A percentile compares a stretch with the other conserved stretches of the same genome.
phyloP scores from a whole-genome alignment of 1,140 invertebrate genomes.

The Belonocnema kinseyi region DNA sequence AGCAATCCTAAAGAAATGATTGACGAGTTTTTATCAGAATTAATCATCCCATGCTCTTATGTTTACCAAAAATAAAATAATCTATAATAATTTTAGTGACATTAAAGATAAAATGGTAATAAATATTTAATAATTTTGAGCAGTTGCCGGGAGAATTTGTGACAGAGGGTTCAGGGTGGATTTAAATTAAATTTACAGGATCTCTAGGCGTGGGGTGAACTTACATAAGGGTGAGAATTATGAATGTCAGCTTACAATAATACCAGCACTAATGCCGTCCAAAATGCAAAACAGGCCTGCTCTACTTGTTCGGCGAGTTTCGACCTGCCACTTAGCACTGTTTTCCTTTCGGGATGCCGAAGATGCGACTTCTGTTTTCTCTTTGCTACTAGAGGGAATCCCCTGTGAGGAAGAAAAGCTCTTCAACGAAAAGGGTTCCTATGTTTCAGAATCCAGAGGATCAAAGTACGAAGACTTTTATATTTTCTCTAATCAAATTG shows the following conservation, averaged over 20 bases:
- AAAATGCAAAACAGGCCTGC: constrained; percentile 66
- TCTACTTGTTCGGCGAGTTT: constrained; percentile 35
- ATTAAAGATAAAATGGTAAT: too few species aligned
- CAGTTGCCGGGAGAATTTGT: not conserved
- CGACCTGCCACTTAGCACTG: constrained; percentile 39
- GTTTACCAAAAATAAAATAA: not conserved
- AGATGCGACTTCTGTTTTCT: constrained; percentile 28
- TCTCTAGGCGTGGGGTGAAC: constrained; percentile 48
- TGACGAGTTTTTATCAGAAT: not conserved
- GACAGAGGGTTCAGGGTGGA: constrained; percentile 31
- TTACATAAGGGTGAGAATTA: constrained; percentile 61
- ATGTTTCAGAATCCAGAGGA: not conserved
- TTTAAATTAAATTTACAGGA: constrained; percentile 64
- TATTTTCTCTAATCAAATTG: too few species aligned
- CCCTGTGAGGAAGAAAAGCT: not conserved
- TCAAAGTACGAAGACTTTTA: too few species aligned
- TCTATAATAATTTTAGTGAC: too few species aligned
- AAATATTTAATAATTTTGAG: not conserved
- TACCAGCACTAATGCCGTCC: constrained; percentile 67
- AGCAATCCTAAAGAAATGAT: constrained; percentile 9
- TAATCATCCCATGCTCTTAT: not conserved
- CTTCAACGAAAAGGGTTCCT: constrained; percentile 12
- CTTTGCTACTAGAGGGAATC: not conserved
- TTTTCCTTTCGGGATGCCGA: constrained; percentile 31
- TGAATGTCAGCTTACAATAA: constrained; percentile 71